Percentiles rank a stretch among this genome's conserved stretches.
Conservation (phyloP, 1,140 invertebrate species). For the Trichonephila clavata region DNA sequence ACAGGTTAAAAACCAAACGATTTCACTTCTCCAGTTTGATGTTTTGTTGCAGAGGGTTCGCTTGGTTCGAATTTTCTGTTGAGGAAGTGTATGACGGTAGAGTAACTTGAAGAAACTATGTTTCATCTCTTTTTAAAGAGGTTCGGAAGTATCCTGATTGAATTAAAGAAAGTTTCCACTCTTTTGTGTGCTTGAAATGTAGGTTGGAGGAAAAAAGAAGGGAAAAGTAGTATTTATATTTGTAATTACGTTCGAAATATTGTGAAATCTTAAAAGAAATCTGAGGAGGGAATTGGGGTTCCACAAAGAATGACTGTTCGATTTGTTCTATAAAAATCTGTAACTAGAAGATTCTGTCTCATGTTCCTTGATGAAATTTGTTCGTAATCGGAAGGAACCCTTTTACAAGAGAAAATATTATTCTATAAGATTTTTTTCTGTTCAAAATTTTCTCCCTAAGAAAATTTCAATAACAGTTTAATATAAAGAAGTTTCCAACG, state of each 20-base stretch:
- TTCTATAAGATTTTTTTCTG: too few species aligned
- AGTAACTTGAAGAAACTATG: background rate
- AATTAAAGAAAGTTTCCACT: background rate
- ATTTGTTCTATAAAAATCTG: too few species aligned
- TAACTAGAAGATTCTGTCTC: too few species aligned
- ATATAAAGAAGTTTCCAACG: too few species aligned
- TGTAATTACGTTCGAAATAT: background rate
- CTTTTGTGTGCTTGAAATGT: conserved; percentile 1
- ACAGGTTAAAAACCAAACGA: conserved; percentile 41
- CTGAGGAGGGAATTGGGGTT: too few species aligned
- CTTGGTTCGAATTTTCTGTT: background rate
- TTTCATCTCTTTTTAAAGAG: background rate
- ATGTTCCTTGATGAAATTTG: too few species aligned
- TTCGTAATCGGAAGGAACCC: too few species aligned
- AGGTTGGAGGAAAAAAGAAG: conserved; percentile 31
- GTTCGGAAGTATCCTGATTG: conserved; percentile 9
- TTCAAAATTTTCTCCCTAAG: too few species aligned
- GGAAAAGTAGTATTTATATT: background rate
- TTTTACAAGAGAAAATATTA: too few species aligned
- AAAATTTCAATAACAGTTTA: too few species aligned
- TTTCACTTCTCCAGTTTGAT: conserved; percentile 1
- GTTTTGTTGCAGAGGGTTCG: background rate
- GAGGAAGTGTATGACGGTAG: background rate
- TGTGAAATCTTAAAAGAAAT: background rate
- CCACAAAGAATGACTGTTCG: too few species aligned